Conservation (phyloP, 2,888 invertebrate genomes). For the Trichopria drosophilae region DNA sequence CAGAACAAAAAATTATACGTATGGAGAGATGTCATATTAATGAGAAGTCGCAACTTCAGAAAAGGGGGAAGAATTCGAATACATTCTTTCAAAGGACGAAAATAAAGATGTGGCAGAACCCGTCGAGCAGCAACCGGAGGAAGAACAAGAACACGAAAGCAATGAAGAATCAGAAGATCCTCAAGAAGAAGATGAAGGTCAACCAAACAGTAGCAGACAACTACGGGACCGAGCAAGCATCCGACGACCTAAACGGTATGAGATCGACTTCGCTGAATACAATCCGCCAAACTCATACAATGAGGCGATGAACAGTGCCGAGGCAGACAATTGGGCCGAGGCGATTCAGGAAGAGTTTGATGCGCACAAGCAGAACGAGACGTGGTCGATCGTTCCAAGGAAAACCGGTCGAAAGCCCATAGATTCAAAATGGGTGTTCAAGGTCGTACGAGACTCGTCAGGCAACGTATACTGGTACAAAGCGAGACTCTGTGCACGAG, state of each 20-base stretch:
- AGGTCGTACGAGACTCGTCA: constrained; percentile 18
- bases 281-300: constrained; percentile 19
- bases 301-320: constrained; percentile 21
- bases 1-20: constrained; percentile 6
- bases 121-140: not conserved
- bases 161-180: no score
- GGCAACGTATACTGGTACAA: constrained; percentile 26
- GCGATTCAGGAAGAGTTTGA: constrained; percentile 14
- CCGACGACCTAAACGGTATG: constrained; percentile 10
- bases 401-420: constrained; percentile 11
- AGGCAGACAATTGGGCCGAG: constrained; percentile 14
- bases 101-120: no score
- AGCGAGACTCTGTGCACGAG: constrained; percentile 33
- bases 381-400: constrained; percentile 16
- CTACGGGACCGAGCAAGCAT: constrained; percentile 12
- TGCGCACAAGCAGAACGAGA: constrained; percentile 16
- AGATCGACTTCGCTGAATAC: constrained; percentile 25
- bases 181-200: not conserved
- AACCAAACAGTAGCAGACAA: no score
- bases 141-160: constrained; percentile 11
- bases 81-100: no score
- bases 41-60: not conserved
- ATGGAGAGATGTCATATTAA: constrained; percentile 24
- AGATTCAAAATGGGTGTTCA: constrained; percentile 33
- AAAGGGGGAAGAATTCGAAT: not conserved